phyloP scores from a whole-genome alignment of 2,888 invertebrate genomes.

The Hirtodrosophila trivittata region DNA sequence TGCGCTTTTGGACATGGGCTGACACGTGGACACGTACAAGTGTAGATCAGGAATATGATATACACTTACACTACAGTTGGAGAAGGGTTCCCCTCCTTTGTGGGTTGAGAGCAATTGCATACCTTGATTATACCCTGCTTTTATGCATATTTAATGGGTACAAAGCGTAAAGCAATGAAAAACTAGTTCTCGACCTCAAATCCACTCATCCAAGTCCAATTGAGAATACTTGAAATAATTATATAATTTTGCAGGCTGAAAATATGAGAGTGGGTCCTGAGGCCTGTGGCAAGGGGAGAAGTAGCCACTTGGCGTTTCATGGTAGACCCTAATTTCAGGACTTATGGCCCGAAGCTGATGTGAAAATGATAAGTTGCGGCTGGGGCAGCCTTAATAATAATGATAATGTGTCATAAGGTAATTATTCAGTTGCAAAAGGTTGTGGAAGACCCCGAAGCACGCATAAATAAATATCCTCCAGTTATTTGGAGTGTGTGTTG shows the following conservation, averaged over 20 bases:
- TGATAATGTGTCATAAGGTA: constrained; percentile 80
- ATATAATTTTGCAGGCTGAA: constrained; percentile 72
- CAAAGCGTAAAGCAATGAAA: constrained; percentile 17
- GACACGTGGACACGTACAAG: too few relatives aligned
- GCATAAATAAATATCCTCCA: constrained; percentile 77
- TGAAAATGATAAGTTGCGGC: constrained; percentile 68
- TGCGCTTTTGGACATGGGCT: too few relatives aligned
- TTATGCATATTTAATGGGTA: neutral
- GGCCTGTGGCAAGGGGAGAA: constrained; percentile 21
- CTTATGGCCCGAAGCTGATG: constrained; percentile 47
- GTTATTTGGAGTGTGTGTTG: constrained; percentile 76
- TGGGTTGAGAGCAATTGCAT: too few relatives aligned
- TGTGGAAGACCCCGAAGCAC: constrained; percentile 25
- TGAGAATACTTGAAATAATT: constrained; percentile 72
- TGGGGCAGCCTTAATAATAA: constrained; percentile 64
- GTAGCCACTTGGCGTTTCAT: constrained; percentile 26
- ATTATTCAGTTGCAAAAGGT: constrained; percentile 75
- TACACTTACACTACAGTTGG: too few relatives aligned
- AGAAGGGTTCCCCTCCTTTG: too few relatives aligned
- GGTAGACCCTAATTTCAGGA: constrained; percentile 63
- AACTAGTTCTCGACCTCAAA: constrained; percentile 37
- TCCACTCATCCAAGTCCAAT: constrained; percentile 34
- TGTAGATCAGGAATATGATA: too few relatives aligned
- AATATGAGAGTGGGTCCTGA: constrained; percentile 72
- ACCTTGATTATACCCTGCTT: too few relatives aligned